These are phyloP conservation scores for Caenorhabditis macrosperma DNA, from an alignment of 2,888 invertebrate species.

Conservation along the genomic window DNA sequence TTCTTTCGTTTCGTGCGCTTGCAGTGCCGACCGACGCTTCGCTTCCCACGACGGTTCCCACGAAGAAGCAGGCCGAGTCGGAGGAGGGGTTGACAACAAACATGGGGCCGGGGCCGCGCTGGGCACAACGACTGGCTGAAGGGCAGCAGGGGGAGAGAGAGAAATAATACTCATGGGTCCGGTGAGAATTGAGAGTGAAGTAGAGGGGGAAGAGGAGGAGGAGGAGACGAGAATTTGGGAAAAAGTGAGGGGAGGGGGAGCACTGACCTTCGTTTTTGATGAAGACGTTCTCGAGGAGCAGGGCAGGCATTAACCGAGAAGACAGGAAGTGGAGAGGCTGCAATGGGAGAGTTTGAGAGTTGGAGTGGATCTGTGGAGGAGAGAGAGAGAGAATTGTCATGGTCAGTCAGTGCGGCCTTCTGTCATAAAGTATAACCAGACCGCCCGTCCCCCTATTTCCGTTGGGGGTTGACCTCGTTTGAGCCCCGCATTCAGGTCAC, in stretches of 20 bases:
- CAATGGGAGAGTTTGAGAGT: constrained; percentile 4
- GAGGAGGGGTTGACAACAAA: constrained; percentile 44
- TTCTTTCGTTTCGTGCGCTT: constrained; percentile 2
- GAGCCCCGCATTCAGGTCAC: constrained; percentile 47
- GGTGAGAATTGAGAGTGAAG: background rate
- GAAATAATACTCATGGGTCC: constrained; percentile 3
- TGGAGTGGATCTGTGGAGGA: constrained; percentile 5
- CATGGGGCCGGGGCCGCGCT: constrained; percentile 20
- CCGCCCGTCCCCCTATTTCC: constrained; percentile 23
- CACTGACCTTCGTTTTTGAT: constrained; percentile 46
- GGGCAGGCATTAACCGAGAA: constrained; percentile 46
- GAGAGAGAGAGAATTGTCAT: background rate
- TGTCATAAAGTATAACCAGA: constrained; percentile 52
- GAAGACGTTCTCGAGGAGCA: constrained; percentile 32
- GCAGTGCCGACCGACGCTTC: constrained; percentile 10
- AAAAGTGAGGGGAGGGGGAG: background rate
- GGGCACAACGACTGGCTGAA: background rate
- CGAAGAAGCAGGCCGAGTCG: constrained; percentile 47
- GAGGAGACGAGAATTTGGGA: background rate
- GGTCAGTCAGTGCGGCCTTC: constrained; percentile 16
- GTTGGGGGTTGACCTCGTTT: constrained; percentile 47
- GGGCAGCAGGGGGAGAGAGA: background rate
- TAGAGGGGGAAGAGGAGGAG: background rate
- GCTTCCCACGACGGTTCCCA: constrained; percentile 40
- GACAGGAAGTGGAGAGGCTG: constrained; percentile 49